These are phyloP conservation scores for Ecdyonurus torrentis DNA, from an alignment of 2,888 invertebrate genomes.

Conservation along the genomic window DNA sequence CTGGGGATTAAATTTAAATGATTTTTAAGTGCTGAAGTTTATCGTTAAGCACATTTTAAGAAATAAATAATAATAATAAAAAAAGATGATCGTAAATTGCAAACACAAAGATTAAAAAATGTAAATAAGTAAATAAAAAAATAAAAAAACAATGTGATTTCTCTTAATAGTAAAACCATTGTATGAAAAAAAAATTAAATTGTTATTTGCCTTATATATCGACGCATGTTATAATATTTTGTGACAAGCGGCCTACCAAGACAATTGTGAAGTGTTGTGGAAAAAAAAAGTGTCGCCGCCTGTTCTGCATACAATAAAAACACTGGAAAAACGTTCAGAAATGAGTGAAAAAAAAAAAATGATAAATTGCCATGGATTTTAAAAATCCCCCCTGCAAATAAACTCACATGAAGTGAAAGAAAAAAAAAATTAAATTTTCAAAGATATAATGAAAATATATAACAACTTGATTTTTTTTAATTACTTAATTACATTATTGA, in stretches of 20 bases:
- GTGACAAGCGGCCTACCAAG: neutral
- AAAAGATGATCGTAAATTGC: too few relatives aligned
- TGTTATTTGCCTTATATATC: neutral
- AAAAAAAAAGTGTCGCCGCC: neutral
- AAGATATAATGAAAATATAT: neutral
- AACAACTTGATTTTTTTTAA: neutral
- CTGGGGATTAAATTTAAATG: too few relatives aligned
- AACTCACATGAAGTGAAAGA: neutral
- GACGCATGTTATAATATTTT: neutral
- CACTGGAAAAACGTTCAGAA: neutral
- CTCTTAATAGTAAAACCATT: neutral
- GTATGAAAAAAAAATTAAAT: neutral
- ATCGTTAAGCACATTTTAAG: too few relatives aligned
- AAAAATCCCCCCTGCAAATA: neutral
- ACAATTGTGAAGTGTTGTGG: neutral
- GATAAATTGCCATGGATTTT: neutral
- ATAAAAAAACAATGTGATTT: neutral
- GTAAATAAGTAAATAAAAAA: neutral
- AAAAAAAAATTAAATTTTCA: too few relatives aligned
- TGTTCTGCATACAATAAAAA: neutral
- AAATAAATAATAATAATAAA: too few relatives aligned
- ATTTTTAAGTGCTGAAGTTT: too few relatives aligned
- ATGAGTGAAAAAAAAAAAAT: neutral
- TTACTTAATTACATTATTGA: neutral
- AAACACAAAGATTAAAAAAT: neutral